Evolutionary conservation across 2,888 invertebrate species (phyloP).

Genomic region (Cheilosia vernalis): DNA sequence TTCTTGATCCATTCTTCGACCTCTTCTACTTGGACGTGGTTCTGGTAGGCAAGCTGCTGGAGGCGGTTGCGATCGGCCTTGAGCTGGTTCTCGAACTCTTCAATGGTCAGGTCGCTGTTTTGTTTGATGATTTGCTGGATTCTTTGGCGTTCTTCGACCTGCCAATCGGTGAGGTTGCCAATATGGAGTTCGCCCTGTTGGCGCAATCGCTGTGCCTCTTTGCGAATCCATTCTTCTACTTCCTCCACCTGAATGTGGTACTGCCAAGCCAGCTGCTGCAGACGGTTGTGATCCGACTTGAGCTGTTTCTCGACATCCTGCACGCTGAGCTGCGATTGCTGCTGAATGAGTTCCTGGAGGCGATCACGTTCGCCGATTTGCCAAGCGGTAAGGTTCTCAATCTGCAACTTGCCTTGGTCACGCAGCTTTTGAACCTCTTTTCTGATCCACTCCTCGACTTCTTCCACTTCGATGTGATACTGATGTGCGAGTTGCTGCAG

Average conservation of each 20-base stretch:
- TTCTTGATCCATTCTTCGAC: conserved; percentile 80
- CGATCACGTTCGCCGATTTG: conserved; percentile 81
- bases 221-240: conserved; percentile 81
- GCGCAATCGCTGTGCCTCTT: conserved; percentile 79
- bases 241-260: conserved; percentile 80
- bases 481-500: conserved; percentile 79
- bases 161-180: conserved; percentile 79
- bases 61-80: conserved; percentile 79
- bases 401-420: conserved; percentile 80
- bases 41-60: conserved; percentile 79
- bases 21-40: conserved; percentile 80
- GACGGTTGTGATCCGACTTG: conserved; percentile 79
- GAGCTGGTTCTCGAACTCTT: conserved; percentile 80
- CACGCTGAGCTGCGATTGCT: conserved; percentile 79
- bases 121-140: conserved; percentile 79
- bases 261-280: conserved; percentile 80
- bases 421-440: conserved; percentile 80
- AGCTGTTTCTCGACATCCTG: conserved; percentile 80
- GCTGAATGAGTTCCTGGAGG: conserved; percentile 79
- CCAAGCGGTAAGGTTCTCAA: conserved; percentile 81
- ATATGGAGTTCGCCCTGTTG: conserved; percentile 78
- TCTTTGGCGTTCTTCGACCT: conserved; percentile 78
- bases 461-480: conserved; percentile 80
- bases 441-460: conserved; percentile 80
- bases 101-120: conserved; percentile 79